phyloP scores from a whole-genome alignment of 1,140 invertebrate genomes.

The Drosophila kanapiae region DNA sequence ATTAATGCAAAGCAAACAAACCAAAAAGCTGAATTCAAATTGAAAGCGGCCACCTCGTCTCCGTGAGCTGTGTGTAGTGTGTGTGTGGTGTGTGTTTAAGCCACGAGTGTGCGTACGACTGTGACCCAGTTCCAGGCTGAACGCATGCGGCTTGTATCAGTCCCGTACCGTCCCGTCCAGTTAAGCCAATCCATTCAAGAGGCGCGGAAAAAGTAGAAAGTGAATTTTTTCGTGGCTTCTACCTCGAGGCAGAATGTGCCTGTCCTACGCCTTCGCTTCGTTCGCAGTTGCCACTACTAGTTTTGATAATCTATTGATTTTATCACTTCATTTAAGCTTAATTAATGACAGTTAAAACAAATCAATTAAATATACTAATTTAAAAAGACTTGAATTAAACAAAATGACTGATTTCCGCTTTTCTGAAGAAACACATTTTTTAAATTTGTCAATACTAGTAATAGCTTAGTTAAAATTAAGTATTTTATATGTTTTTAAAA shows the following conservation, averaged over 20 bases:
- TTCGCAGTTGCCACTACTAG: neutral
- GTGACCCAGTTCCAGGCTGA: conserved; percentile 66
- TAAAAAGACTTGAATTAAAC: neutral
- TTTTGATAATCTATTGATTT: neutral
- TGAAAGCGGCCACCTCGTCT: conserved; percentile 54
- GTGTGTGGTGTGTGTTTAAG: conserved; percentile 14
- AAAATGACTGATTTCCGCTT: neutral
- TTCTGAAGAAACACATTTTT: no score
- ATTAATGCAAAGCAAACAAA: conserved; percentile 76
- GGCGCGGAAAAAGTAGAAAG: conserved; percentile 74
- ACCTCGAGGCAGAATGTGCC: conserved; percentile 29
- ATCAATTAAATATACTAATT: neutral
- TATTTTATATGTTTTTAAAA: no score
- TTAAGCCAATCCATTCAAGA: conserved; percentile 17
- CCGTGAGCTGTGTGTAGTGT: conserved; percentile 15
- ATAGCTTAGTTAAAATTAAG: no score
- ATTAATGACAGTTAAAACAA: neutral
- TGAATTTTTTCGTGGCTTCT: conserved; percentile 49
- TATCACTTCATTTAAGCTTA: neutral
- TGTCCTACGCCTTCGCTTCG: neutral
- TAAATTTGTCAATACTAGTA: no score
- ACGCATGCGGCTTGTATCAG: conserved; percentile 48
- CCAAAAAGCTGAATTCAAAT: conserved; percentile 70
- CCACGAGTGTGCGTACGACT: conserved; percentile 28
- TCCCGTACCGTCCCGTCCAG: neutral